Evolutionary conservation across 2,113 vertebrate genomes (phyloP).

Genomic region (Neodon shergylaensis): DNA sequence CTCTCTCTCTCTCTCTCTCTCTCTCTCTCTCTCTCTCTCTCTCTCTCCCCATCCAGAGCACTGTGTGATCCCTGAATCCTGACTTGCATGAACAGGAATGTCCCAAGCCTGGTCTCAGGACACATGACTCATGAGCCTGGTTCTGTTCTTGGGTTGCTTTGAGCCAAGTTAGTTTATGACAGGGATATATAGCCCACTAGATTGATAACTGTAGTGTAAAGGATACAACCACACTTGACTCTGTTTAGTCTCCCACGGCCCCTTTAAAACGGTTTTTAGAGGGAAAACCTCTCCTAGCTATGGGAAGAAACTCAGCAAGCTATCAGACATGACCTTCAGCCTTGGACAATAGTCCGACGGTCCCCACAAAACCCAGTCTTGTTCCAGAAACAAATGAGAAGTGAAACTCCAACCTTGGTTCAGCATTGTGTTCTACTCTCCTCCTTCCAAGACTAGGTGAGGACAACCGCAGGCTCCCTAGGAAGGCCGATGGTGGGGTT

Average conservation of each 20-base stretch:
- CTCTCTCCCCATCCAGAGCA: background rate
- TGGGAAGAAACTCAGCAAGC: background rate
- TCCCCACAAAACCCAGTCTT: background rate
- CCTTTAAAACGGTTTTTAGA: background rate
- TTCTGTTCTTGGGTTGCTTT: background rate
- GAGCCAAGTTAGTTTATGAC: background rate
- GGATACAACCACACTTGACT: background rate
- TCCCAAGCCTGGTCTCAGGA: background rate
- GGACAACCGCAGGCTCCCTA: too few species aligned
- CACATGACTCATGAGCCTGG: background rate
- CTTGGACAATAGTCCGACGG: background rate
- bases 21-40: background rate
- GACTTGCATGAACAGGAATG: background rate
- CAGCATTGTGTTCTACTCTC: background rate
- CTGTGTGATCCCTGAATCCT: background rate
- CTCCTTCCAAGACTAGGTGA: background rate
- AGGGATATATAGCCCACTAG: accelerated
- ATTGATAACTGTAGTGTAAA: background rate
- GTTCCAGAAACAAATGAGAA: background rate
- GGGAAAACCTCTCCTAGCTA: background rate
- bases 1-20: background rate
- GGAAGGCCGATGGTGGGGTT: too few species aligned
- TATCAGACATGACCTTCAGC: background rate
- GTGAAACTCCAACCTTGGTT: background rate
- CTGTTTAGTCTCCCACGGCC: background rate